Conservation (phyloP, 2,113 vertebrate genomes). For the Platichthys flesus region DNA sequence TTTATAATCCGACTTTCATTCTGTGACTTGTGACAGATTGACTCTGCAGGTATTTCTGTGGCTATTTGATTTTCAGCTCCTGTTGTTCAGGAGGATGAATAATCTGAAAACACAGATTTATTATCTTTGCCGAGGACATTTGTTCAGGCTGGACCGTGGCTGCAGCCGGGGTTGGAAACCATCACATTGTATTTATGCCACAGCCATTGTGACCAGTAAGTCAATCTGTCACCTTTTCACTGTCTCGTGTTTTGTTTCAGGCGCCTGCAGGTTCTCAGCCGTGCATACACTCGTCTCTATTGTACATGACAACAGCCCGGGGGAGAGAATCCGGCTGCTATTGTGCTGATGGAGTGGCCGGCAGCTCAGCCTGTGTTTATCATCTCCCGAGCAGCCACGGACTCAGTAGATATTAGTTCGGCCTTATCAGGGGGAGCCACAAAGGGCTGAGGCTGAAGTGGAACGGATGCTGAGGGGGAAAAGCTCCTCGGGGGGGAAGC, state of each 20-base stretch:
- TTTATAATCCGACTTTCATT: not conserved
- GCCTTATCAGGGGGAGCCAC: constrained; percentile 70
- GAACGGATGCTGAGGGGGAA: constrained; percentile 23
- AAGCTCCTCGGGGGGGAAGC: constrained; percentile 31
- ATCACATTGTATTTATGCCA: constrained; percentile 35
- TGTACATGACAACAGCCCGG: constrained; percentile 40
- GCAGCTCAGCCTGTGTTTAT: constrained; percentile 49
- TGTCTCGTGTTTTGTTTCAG: constrained; percentile 42
- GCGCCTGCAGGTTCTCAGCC: constrained; percentile 28
- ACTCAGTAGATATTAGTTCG: constrained; percentile 58
- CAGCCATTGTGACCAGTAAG: constrained; percentile 28
- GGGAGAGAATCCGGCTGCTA: constrained; percentile 26
- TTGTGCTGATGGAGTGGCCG: constrained; percentile 55
- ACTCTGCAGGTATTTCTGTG: not conserved
- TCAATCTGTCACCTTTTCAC: constrained; percentile 22
- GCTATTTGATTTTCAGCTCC: not conserved
- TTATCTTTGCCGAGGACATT: constrained; percentile 22
- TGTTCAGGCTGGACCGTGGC: not conserved
- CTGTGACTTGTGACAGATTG: not conserved
- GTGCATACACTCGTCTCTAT: constrained; percentile 14
- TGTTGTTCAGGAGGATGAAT: not conserved
- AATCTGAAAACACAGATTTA: not conserved
- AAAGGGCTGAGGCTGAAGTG: constrained; percentile 62
- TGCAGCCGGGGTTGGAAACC: not conserved
- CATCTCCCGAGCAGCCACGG: constrained; percentile 31